Base-by-base conservation (phyloP, 2,113 vertebrate genomes). In the Mugil cephalus region DNA sequence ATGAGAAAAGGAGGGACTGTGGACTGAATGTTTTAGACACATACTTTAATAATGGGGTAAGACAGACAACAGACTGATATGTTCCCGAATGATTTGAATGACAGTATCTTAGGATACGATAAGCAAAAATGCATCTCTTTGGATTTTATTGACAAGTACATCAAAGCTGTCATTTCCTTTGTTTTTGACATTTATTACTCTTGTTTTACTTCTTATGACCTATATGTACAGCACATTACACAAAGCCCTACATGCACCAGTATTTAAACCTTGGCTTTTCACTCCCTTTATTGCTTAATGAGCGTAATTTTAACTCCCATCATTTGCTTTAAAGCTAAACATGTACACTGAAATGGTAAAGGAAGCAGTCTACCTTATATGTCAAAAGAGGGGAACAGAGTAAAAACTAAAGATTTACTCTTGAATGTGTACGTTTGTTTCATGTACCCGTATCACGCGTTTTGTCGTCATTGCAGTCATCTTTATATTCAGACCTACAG, bases 1-100 rank as follows among this genome's bases (percentile, higher is more conserved):
- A 97, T 19, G 96, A 96, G 85, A 95, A 96, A 82, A 94, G 93
- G 46, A 92, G 92, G 88, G 93, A 94, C 71, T 92, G 65, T 60
- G 96, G 95, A 79, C 82, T 95, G 85, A 93, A 91, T 63, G 79
- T 97, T 92, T 82, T 97, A 79, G 90, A 95, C 83, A 95, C 84
- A 0, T 96, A 95, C 94, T 96, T 97, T 85, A 91, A 90, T 67
- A 93, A 95, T 6, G 93, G 95, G 96, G 96, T 98, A 87, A 93
- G 89, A 85, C 0, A 6, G 48, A 69, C 34, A n/a, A 0, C 18
- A 38, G 13, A 51, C 0, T 2, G 8, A 45, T 52, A n/a, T 0
- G 13, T 35, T 30, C 4, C 19, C 4, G 18, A 18, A 75, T 51
- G 0, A n/a, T 34, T 52, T 36, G n/a, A n/a, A n/a, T 50, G 42